phyloP scores from a whole-genome alignment of 2,888 invertebrate genomes.

The Caprella mutica region DNA sequence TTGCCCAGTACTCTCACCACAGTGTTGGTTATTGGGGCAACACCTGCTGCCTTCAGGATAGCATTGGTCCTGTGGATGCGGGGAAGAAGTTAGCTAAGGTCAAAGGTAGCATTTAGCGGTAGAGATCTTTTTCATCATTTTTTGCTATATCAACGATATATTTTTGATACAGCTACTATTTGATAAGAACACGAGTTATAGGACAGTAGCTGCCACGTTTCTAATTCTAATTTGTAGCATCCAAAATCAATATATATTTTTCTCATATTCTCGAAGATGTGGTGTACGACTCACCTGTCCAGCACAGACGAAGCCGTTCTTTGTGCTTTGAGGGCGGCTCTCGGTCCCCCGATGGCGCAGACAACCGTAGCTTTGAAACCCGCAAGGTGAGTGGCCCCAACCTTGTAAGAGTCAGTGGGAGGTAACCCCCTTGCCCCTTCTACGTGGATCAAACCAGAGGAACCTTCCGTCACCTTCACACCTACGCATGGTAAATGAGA shows the following conservation, averaged over 20 bases:
- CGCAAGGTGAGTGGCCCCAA: constrained; percentile 43
- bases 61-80: constrained; percentile 5
- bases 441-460: no score
- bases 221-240: no score
- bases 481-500: no score
- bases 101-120: no score
- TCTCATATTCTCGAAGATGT: no score
- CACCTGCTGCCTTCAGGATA: constrained; percentile 35
- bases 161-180: no score
- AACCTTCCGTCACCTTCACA: constrained; percentile 41
- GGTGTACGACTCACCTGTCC: constrained; percentile 39
- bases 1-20: constrained; percentile 43
- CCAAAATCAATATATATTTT: no score
- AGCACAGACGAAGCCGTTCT: constrained; percentile 43
- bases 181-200: no score
- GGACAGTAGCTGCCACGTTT: no score
- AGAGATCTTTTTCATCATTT: no score
- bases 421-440: constrained; percentile 43
- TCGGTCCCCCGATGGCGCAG: constrained; percentile 42
- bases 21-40: constrained; percentile 41
- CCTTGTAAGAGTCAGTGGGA: constrained; percentile 43
- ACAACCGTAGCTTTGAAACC: constrained; percentile 44
- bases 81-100: no score
- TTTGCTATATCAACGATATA: no score
- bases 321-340: constrained; percentile 41